Evolutionary conservation across 2,888 invertebrate species (phyloP), one percentile per base, ranked within the genome.

Genomic region (Thecocarcelia acutangulata): DNA sequence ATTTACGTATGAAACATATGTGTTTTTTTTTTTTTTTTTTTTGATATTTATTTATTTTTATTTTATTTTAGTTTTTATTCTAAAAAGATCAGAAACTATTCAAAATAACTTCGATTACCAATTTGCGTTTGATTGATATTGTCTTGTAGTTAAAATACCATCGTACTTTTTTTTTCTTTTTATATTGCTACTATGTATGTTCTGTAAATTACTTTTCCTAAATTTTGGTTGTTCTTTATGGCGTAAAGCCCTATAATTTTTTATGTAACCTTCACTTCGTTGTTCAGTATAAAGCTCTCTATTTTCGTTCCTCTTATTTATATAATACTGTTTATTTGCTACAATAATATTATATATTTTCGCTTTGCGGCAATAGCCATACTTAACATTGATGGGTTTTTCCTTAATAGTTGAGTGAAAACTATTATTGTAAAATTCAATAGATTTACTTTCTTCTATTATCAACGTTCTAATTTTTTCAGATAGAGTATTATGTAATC

Each of bases 401-500:
- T 68, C 42, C 11, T 42, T 68, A 40, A 52, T 58, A 6, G 33
- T 52, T 3, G 64, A 64, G 42, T 74, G 74, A 46, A 44, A 58
- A n/a, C 40, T 58, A 19, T 68, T 76, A 44, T 76, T 76, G 17
- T 76, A 69, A 61, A 42, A 61, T 12, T 61, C 61, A 8, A 74
- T 74, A 4, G 44, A 24, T 33, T 74, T 66, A 21, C 48, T 66
- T 2, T 52, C 5, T 58, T 50, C 52, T 24, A 68, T 54, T 4
- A n/a, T 44, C 13, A 77, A 19, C 0, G 12, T 40, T 37, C 69
- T 52, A 28, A 77, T 70, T 42, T 69, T 69, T 13, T 77, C 70
- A 21, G 28, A 19, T 5, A 77, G 5, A 4, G 77, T 70, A 12
- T 28, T 77, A 42, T 77, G 63, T 4, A 52, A n/a, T 15, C 66